Percentiles rank a stretch among this genome's conserved stretches.
phyloP scores from a whole-genome alignment of 2,888 invertebrate genomes.

The Sphaerophoria rueppellii region DNA sequence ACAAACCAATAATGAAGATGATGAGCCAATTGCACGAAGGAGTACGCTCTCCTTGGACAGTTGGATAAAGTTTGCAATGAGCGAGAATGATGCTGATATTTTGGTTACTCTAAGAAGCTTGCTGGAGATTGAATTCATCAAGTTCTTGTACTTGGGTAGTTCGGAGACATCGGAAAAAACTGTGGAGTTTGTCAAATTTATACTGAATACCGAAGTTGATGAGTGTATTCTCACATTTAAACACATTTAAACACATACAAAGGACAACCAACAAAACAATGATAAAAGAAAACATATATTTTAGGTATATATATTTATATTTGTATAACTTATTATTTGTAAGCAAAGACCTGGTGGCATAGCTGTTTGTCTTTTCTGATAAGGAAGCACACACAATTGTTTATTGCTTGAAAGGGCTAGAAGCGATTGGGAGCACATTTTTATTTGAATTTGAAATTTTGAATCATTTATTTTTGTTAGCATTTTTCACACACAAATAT shows the following conservation, averaged over 20 bases:
- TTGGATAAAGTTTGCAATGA: conserved; percentile 88
- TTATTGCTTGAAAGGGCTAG: not conserved
- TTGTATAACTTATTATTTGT: conserved; percentile 41
- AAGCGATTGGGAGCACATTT: too few relatives aligned
- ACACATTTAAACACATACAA: not conserved
- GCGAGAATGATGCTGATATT: conserved; percentile 84
- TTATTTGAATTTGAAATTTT: too few relatives aligned
- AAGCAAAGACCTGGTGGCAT: conserved; percentile 23
- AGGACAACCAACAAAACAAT: not conserved
- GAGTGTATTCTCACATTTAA: conserved; percentile 47
- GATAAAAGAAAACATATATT: conserved; percentile 5
- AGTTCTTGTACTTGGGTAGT: conserved; percentile 75
- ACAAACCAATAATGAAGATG: conserved; percentile 48
- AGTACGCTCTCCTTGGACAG: conserved; percentile 86
- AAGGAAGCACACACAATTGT: not conserved
- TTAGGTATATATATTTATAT: conserved; percentile 14
- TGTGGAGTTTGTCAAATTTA: conserved; percentile 73
- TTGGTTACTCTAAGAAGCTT: conserved; percentile 74
- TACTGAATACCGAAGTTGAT: conserved; percentile 70
- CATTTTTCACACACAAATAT: too few relatives aligned
- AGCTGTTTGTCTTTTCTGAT: conserved; percentile 23
- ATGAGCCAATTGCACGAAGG: conserved; percentile 78
- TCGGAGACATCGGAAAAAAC: conserved; percentile 70
- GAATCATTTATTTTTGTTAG: too few relatives aligned
- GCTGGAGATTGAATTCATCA: conserved; percentile 75